Base-by-base conservation (phyloP, 2,888 invertebrate genomes). In the Cheilosia impressa region DNA sequence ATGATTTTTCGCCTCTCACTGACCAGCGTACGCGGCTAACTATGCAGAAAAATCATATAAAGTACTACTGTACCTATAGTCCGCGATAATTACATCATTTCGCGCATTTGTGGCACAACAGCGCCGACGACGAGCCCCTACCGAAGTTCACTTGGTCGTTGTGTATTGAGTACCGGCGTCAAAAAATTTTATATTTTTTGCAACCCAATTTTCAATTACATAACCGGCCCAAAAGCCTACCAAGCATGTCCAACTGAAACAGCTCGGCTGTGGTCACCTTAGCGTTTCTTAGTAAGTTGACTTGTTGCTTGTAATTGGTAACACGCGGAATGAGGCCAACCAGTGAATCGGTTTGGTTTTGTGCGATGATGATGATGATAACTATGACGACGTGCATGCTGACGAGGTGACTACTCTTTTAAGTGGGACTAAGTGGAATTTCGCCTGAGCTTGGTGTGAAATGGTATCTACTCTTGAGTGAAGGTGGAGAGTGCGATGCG, bases 121-220 rank as follows among this genome's bases (percentile, higher is more conserved):
- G 45, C 41, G 17, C 17, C 4, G 41, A 27, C 5, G 53, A 52
- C 66, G 53, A 68, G 53, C 66, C 41, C 53, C 66, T 65, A 17
- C 43, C 19, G 17, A 52, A 22, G 52, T 22, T 52, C 13, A 41
- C 52, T 66, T 41, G 52, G 38, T 17, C 38, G 24, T 13, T 15
- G 52, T 17, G 7, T 47, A 47, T 47, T 9, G 9, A 15, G 52
- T 63, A 38, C 41, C 15, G 47, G 15, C 43, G 66, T 71, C 58
- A 45, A n/a, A 60, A 57, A 63, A 3, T 38, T 3, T 38, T 38
- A 38, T 4, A 13, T 38, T 13, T 38, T 69, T 71, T 71, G 60
- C 83, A 79, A 78, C 73, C 79, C 50, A 79, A 58, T 84, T 84
- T 73, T 9, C 22, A 45, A 58, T 84, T 84, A 65, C 73, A 78